Evolutionary conservation across 2,113 vertebrate genomes (phyloP), one percentile per base, ranked within the genome.

Genomic region (Tachuris rubrigastra): DNA sequence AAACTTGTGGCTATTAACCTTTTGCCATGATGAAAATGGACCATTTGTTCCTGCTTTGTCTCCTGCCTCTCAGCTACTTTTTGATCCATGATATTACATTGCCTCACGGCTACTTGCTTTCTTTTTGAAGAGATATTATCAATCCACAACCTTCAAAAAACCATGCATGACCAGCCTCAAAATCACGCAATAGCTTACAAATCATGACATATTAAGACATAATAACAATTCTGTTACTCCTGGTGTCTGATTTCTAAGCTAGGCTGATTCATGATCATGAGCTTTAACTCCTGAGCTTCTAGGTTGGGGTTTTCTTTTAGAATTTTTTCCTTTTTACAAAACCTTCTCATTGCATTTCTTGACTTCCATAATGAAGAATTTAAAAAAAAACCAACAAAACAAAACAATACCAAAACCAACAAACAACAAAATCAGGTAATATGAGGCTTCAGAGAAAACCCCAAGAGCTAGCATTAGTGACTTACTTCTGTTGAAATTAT

Each of bases 1-100:
- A 90, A 94, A 94, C 39, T 59, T 89, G 71, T 85, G 95, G 55
- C 81, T 91, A 91, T 96, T 96, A 96, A 96, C 89, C 89, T 96
- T 91, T 96, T 85, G 93, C 85, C 82, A 59, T 66, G 33, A 93
- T 83, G 85, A 93, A 95, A 97, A 96, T 39, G 63, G 41, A 77
- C 71, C 78, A 85, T 96, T 96, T 93, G 67, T 67, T 95, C 67
- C 68, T 5, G 24, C 63, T 96, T 75, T 96, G 71, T 91, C 72
- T 91, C 78, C 72, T 83, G 90, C 91, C 87, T 94, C 90, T 96
- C 82, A 93, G 87, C 71, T 87, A 91, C 69, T 91, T 96, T 90
- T 96, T 95, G 87, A 96, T 88, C 82, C 82, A 85, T 39, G 37
- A 74, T 91, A 96, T 83, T 91, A 93, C 91, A 88, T 47, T 90